Base-by-base conservation (phyloP, 1,140 invertebrate genomes). In the Cheumatopsyche charites region DNA sequence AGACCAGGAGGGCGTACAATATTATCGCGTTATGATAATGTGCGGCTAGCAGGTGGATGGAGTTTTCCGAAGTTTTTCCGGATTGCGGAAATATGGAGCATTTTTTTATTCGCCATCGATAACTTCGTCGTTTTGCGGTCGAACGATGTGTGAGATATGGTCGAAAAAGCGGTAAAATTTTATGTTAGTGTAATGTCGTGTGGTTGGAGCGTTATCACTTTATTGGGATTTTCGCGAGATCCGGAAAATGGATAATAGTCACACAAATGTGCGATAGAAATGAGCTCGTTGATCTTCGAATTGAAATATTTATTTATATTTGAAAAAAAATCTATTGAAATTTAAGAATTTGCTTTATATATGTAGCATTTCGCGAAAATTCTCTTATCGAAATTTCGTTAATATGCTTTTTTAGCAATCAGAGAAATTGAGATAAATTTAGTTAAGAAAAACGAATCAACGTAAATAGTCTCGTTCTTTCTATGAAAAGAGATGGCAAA, bases 1-100 rank as follows among this genome's bases (percentile, higher is more conserved):
- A 21, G 42, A 58, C 55, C n/a, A 52, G 29, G 29, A 36, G 29
- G 19, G 13, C 66, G 47, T 29, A 25, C 25, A 21, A 45, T 45
- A 55, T 68, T 68, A 68, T 29, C 66, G 55, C 23, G 66, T 45
- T 68, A 45, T 58, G 66, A 68, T 68, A 68, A 68, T 41, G 47
- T 29, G 5, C 19, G 13, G 25, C n/a, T 6, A 25, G 17, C 55
- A 58, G 23, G 55, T 58, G 55, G 21, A 13, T 5, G 13, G 43
- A 19, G 19, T 58, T 58, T 36, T 36, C 29, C 29, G 9, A 36
- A 36, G 29, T 36, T 36, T 36, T 36, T 36, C 29, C 45, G 45
- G 45, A 49, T 49, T 4, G 13, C 17, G 45, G 45, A 49, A 49
- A 49, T 19, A 49, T 49, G 17, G 29, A 36, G 29, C n/a, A n/a